Percentiles rank a stretch among this genome's conserved stretches.
These are phyloP conservation scores for Piaya cayana DNA, from an alignment of 2,113 vertebrate genomes.

Conservation along the genomic window DNA sequence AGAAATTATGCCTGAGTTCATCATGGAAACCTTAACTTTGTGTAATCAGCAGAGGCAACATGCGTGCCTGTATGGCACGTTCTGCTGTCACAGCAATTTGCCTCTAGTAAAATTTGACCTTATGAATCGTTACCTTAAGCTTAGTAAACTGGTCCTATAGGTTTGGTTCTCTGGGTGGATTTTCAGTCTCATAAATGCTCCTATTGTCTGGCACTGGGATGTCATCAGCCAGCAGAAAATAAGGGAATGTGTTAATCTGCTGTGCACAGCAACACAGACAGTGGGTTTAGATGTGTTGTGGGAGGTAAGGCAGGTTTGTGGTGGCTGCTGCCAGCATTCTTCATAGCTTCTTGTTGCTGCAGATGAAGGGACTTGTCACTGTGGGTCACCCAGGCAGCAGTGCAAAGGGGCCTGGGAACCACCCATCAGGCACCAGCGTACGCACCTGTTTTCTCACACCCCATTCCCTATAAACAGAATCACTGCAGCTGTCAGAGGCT, in stretches of 20 bases:
- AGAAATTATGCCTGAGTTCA: neutral
- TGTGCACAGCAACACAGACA: neutral
- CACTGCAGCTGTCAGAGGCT: neutral
- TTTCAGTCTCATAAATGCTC: neutral
- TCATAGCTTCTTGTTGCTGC: fast-evolving
- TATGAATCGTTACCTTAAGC: neutral
- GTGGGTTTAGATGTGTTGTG: neutral
- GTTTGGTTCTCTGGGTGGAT: neutral
- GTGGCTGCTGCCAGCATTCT: neutral
- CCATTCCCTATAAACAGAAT: neutral
- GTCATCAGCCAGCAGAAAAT: neutral
- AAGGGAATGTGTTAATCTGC: fast-evolving
- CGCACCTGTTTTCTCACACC: neutral
- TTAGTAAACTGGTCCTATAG: neutral
- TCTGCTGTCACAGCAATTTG: neutral
- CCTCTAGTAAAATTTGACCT: neutral
- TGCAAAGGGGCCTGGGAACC: neutral
- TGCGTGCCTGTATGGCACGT: fast-evolving
- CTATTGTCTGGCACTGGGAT: neutral
- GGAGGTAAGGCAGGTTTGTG: neutral
- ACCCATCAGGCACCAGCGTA: neutral
- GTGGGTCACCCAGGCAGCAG: neutral
- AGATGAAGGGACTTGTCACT: neutral
- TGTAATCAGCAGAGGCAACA: neutral
- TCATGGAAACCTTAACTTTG: neutral